Conservation (phyloP, 2,888 invertebrate genomes). For the Mechanitis mazaeus region DNA sequence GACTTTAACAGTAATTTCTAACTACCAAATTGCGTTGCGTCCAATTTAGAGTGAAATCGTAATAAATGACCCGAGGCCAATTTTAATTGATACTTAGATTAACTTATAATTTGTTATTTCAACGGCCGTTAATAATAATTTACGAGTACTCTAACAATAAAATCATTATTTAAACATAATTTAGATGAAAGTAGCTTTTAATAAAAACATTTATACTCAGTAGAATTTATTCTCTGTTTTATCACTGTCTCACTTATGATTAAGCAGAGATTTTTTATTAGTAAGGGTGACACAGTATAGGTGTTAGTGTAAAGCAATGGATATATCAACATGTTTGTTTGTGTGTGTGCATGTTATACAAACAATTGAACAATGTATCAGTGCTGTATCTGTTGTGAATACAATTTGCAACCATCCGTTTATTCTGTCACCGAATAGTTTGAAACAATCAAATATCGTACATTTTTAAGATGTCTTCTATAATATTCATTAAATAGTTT, state of each 20-base stretch:
- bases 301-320: neutral
- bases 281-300: too few relatives aligned
- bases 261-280: too few relatives aligned
- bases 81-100: neutral
- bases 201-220: too few relatives aligned
- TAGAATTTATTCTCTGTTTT: too few relatives aligned
- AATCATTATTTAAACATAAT: neutral
- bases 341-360: neutral
- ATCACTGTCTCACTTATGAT: too few relatives aligned
- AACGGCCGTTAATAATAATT: neutral
- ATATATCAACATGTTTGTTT: slow-evolving; percentile 2
- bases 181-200: neutral
- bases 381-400: neutral
- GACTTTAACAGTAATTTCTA: neutral
- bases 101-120: neutral
- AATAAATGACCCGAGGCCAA: neutral
- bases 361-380: slow-evolving; percentile 2
- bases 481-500: neutral
- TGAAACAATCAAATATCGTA: neutral
- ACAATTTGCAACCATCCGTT: neutral
- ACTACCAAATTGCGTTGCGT: neutral
- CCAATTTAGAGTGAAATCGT: neutral
- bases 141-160: neutral
- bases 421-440: neutral
- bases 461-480: too few relatives aligned